Evolutionary conservation across 2,797 vertebrate genomes (phyloP).

Genomic region (Gymnopithys bicolor): DNA sequence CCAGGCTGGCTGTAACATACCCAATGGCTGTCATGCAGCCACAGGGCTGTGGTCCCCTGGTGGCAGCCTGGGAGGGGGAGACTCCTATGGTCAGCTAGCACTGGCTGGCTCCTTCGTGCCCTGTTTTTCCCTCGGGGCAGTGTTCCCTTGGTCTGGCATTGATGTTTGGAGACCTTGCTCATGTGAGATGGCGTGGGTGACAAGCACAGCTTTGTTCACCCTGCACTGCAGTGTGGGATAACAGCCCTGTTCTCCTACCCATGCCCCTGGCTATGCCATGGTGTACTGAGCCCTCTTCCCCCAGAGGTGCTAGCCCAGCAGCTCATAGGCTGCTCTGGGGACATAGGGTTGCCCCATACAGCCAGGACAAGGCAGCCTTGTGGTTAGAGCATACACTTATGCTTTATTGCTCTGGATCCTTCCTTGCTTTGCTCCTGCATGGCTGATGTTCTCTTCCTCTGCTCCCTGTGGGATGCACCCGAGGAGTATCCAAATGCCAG

Average conservation of each 20-base stretch:
- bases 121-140: not conserved
- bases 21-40: rapidly evolving
- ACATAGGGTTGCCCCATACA: not conserved
- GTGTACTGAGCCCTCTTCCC: not conserved
- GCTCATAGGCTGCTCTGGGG: not conserved
- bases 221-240: not conserved
- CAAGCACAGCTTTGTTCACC: conserved; percentile 24
- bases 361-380: not conserved
- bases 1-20: not conserved
- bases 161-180: not conserved
- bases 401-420: not conserved
- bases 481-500: not conserved
- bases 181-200: conserved; percentile 40
- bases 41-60: not conserved
- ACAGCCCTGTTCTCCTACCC: not conserved
- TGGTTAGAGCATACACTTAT: rapidly evolving
- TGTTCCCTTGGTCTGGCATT: not conserved
- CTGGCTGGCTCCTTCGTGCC: not conserved
- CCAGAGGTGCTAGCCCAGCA: not conserved
- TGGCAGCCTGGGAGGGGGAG: not conserved
- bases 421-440: not conserved
- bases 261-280: not conserved
- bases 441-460: not conserved
- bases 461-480: rapidly evolving
- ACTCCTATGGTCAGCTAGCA: not conserved